Evolutionary conservation across 1,140 invertebrate genomes (phyloP).

Genomic region (Lepidurus couesii): DNA sequence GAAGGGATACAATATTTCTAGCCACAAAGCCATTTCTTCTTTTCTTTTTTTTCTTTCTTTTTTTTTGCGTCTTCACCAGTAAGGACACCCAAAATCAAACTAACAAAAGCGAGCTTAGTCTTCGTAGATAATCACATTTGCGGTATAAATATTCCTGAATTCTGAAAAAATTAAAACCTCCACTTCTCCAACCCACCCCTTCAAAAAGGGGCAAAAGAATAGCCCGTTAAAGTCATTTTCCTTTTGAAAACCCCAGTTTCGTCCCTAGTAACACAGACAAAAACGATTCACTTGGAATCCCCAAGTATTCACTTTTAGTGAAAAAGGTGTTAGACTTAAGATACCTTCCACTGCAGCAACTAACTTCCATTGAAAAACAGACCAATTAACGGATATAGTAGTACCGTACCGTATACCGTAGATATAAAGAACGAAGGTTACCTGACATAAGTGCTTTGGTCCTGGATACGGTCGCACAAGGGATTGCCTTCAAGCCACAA

Average conservation of each 20-base stretch:
- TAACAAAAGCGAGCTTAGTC: background rate
- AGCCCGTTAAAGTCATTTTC: background rate
- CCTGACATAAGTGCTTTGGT: conserved; percentile 75
- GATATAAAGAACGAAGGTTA: conserved; percentile 47
- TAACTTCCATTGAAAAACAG: too few species aligned
- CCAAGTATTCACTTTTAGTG: too few species aligned
- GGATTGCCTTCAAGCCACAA: conserved; percentile 74
- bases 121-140: background rate
- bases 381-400: too few species aligned
- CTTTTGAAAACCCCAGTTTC: too few species aligned
- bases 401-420: background rate
- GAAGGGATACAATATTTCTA: background rate
- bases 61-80: background rate
- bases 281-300: too few species aligned
- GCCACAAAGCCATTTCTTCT: background rate
- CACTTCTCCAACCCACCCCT: background rate
- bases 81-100: background rate
- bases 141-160: background rate
- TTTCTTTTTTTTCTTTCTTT: conserved; percentile 19
- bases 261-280: too few species aligned
- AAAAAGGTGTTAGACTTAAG: too few species aligned
- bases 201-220: background rate
- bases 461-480: conserved; percentile 67
- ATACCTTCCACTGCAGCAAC: too few species aligned
- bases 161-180: background rate